These are phyloP conservation scores for Arothron firmamentum DNA, from an alignment of 2,113 vertebrate genomes.

Conservation along the genomic window DNA sequence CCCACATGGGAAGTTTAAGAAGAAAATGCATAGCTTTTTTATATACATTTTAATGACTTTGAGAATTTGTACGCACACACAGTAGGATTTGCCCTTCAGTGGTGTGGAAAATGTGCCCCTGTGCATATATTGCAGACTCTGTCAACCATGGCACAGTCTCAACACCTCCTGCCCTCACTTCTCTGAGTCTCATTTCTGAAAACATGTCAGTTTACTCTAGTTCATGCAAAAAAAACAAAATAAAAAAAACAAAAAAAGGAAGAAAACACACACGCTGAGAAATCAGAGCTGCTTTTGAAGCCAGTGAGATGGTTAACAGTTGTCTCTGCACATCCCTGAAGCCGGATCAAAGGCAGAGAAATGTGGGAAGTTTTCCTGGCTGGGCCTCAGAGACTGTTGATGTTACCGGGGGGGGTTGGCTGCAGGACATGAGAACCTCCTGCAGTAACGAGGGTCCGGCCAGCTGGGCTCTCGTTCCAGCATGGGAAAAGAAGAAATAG, in stretches of 20 bases:
- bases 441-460: not conserved
- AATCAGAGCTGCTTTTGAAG: too few species aligned
- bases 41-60: not conserved
- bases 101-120: not conserved
- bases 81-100: not conserved
- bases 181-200: not conserved
- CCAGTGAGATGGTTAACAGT: too few species aligned
- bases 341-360: not conserved
- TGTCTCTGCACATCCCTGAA: not conserved
- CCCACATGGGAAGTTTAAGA: not conserved
- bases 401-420: conserved; percentile 7
- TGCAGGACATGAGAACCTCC: conserved; percentile 2
- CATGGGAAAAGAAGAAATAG: conserved; percentile 15
- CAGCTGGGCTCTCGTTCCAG: not conserved
- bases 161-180: not conserved
- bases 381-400: conserved; percentile 4
- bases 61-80: not conserved
- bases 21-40: not conserved
- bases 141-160: not conserved
- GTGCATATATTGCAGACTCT: not conserved
- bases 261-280: too few species aligned
- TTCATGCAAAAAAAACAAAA: too few species aligned
- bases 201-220: not conserved
- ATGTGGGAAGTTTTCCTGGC: conserved; percentile 24
- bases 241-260: too few species aligned